These are phyloP conservation scores for Thereva unica DNA, from an alignment of 2,888 invertebrate species.

Conservation along the genomic window DNA sequence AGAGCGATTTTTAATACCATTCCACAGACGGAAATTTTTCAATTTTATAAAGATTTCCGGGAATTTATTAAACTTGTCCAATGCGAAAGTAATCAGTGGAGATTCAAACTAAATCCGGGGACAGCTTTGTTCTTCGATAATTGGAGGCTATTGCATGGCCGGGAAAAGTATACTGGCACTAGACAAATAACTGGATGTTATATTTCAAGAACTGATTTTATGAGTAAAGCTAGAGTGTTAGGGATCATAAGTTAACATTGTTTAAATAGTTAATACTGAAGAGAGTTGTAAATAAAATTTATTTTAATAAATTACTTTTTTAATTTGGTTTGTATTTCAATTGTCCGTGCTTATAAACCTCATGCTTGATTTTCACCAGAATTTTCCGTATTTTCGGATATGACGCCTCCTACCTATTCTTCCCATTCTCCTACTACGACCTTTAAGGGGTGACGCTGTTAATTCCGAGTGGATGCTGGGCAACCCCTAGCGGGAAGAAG, in stretches of 20 bases:
- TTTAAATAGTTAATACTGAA: not conserved
- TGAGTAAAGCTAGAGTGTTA: constrained; percentile 63
- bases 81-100: constrained; percentile 61
- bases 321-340: too few species aligned
- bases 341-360: too few species aligned
- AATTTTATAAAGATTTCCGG: constrained; percentile 67
- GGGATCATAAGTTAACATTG: constrained; percentile 41
- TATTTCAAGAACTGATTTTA: constrained; percentile 70
- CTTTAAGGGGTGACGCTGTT: too few species aligned
- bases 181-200: constrained; percentile 74
- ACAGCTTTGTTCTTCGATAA: constrained; percentile 76
- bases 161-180: constrained; percentile 69
- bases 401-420: not conserved
- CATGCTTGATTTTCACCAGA: too few species aligned
- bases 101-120: constrained; percentile 69
- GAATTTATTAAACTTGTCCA: constrained; percentile 62
- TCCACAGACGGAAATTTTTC: constrained; percentile 60
- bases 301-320: too few species aligned
- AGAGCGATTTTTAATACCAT: constrained; percentile 66
- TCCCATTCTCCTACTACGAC: not conserved
- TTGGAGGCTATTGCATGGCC: constrained; percentile 77
- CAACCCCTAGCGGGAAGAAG: too few species aligned
- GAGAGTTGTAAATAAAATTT: not conserved
- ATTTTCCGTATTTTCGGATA: not conserved
- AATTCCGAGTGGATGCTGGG: too few species aligned